Base-by-base conservation (phyloP, 30 jellyfish, hydroid and myxozoan species). In the Aurelia sp. region DNA sequence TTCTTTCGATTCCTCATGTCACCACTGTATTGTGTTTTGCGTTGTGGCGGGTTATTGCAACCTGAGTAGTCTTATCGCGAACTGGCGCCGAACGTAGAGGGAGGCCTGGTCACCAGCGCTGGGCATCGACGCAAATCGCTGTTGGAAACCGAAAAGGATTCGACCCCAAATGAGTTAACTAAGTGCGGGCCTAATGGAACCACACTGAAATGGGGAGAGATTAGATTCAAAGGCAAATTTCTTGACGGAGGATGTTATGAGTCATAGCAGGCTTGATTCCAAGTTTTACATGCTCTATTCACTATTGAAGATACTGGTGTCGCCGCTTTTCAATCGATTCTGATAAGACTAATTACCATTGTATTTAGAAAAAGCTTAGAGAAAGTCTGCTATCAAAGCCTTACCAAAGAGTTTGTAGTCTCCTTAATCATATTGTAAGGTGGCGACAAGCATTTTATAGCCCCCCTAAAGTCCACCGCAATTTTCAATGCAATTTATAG, bases 1-100 rank as follows among this genome's bases (percentile, higher is more conserved):
- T 41, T 44, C 62, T 65, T 16, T 21, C 93, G 30, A 84, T 84
- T 84, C 82, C 84, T 74, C 66, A 53, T 35, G 87, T 84, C 76
- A 84, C 85, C 82, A 72, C 55, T 15, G 88, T 41, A 84, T 84
- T 84, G 93, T 84, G 63, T 51, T 27, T 50, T 40, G 68, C 78
- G 93, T 84, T 71, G 85, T 72, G 82, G 82, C 84, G 83, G 92
- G 93, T 74, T 71, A 72, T 75, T 33, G 80, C 92, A 57, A 72
- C 85, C 80, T 59, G 92, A 47, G 81, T 65, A 67, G 93, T 65
- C 93, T 84, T 73, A 84, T 72, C 93, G 38, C 63, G 67, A 52
- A 20, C 18, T 84, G 93, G 93, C 93, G 93, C 93, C 93, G 72
- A 50, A 47, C 93, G 31, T 72, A 50, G 88, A 77, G 53, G 93